Conservation (phyloP, 2,888 invertebrate species). For the Nomada flava region DNA sequence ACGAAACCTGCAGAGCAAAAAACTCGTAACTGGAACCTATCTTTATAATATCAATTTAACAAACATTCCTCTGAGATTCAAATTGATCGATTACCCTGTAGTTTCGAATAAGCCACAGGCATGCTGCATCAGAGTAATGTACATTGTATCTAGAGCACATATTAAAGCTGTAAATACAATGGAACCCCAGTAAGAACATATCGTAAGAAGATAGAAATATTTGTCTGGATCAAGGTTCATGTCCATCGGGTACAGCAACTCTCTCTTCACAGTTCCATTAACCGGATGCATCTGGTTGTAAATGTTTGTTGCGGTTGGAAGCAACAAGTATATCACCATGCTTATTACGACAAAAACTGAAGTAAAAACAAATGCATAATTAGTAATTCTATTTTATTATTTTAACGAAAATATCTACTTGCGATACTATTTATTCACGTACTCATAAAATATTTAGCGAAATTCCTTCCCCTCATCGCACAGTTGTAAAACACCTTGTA, state of each 20-base stretch:
- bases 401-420: not conserved
- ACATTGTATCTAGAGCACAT: conserved; percentile 4
- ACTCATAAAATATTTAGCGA: not conserved
- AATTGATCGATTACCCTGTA: not conserved
- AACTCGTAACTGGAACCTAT: too few species aligned
- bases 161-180: not conserved
- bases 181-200: not conserved
- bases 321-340: not conserved
- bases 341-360: not conserved
- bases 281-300: not conserved
- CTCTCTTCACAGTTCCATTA: not conserved
- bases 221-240: not conserved
- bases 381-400: not conserved
- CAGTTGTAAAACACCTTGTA: not conserved
- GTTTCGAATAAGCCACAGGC: conserved; percentile 3
- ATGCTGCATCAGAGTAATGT: conserved; percentile 3
- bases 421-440: not conserved
- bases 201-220: not conserved
- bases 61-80: not conserved
- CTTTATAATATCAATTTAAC: too few species aligned
- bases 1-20: not conserved
- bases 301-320: not conserved
- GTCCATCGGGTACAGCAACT: not conserved
- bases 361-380: not conserved
- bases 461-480: conserved; percentile 5